Conservation (phyloP, 1,140 invertebrate genomes). For the Bombus sylvicola region DNA sequence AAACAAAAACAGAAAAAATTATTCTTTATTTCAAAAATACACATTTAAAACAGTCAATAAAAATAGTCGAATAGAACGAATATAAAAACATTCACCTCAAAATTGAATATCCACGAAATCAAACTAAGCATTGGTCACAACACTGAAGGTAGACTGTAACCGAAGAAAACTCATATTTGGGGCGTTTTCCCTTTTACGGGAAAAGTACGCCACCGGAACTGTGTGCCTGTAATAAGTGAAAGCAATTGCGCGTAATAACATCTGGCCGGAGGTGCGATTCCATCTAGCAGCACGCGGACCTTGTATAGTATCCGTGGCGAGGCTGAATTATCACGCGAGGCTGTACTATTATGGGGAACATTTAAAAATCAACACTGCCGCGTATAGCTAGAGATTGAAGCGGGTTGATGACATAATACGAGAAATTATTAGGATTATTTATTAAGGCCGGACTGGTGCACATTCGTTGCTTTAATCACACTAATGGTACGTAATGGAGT, state of each 20-base stretch:
- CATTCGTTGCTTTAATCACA: no score
- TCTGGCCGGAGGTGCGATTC: conserved; percentile 61
- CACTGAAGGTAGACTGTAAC: neutral
- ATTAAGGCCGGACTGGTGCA: no score
- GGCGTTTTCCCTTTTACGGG: neutral
- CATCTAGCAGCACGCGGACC: conserved; percentile 58
- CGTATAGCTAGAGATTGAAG: neutral
- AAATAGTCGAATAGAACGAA: neutral
- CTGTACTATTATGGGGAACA: neutral
- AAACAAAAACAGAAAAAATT: neutral
- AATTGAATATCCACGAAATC: neutral
- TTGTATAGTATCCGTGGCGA: conserved; percentile 27
- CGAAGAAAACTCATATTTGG: neutral
- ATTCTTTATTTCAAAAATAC: neutral
- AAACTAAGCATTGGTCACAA: neutral
- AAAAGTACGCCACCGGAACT: conserved; percentile 31
- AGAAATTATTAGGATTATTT: neutral
- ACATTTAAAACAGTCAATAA: neutral
- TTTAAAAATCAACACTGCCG: conserved; percentile 8
- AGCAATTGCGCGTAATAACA: conserved; percentile 68
- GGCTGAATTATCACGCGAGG: conserved; percentile 63
- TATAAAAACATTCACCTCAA: neutral
- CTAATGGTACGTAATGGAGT: no score
- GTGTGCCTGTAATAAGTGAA: conserved; percentile 64
- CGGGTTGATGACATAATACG: neutral